These are phyloP conservation scores for Malaclemys terrapin DNA, from an alignment of 2,113 vertebrate genomes.

Conservation along the genomic window DNA sequence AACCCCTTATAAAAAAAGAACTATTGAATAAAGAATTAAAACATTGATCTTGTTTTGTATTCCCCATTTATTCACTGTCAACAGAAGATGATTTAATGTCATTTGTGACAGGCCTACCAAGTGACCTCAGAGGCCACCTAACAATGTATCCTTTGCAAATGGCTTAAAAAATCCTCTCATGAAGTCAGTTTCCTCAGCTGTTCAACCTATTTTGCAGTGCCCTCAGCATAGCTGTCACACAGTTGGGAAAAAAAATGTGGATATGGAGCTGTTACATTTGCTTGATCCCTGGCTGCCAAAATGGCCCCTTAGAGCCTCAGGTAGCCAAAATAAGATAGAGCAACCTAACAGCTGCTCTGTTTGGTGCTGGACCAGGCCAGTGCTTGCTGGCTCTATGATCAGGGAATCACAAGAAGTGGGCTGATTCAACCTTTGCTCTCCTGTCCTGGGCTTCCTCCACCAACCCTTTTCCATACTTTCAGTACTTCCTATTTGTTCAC, in stretches of 20 bases:
- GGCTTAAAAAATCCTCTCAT: not conserved
- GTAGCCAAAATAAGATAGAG: not conserved
- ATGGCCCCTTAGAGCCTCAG: fast-evolving
- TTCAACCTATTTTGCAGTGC: not conserved
- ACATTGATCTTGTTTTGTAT: fast-evolving
- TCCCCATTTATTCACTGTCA: fast-evolving
- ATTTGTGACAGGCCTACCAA: not conserved
- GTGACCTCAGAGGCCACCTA: not conserved
- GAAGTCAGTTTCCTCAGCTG: not conserved
- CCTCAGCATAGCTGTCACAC: not conserved
- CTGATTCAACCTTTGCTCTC: not conserved
- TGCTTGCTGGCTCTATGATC: not conserved
- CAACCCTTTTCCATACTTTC: not conserved
- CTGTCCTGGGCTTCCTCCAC: not conserved
- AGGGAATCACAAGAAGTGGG: not conserved
- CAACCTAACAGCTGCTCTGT: fast-evolving
- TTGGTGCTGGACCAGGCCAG: not conserved
- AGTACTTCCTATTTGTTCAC: not conserved
- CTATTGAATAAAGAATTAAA: not conserved
- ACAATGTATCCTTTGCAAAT: not conserved
- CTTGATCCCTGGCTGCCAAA: not conserved
- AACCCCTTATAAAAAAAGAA: not conserved
- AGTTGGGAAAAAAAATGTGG: not conserved
- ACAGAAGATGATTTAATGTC: not conserved
- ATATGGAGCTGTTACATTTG: not conserved